Base-by-base conservation (phyloP, 1,140 invertebrate genomes). In the Prorops nasuta region DNA sequence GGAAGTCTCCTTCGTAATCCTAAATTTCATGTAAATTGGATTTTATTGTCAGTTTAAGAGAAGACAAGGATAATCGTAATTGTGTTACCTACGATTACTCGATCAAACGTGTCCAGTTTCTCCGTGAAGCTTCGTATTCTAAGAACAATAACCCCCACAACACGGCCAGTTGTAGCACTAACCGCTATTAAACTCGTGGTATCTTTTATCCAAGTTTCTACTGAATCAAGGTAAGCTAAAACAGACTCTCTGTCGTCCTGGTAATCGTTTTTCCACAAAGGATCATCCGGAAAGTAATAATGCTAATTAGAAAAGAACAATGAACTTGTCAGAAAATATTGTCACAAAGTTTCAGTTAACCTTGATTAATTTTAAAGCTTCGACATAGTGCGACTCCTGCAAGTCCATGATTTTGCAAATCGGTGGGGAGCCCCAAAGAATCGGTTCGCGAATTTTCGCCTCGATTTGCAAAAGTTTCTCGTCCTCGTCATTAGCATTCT, bases 181-280 rank as follows among this genome's bases (percentile, higher is more conserved):
- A 84, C 64, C 1, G 81, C 83, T 1, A 82, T 74, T 22, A 86
- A 70, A 2, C 84, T 85, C 49, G 79, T 79, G n/a, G 80, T 81
- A 41, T 86, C 84, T 44, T 81, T 82, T 69, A 86, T 78, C 78
- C 81, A 82, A 14, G 77, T 77, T 35, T 70, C 61, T 0, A 79
- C 67, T 17, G 80, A 68, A 38, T 81, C 67, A 1, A 81, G 36
- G 55, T 81, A 85, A 21, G 72, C 74, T 15, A 80, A 72, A 0
- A 79, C 62, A 0, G 81, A 84, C 35, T 76, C 71, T 34, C 61
- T 49, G 51, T 86, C 82, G 1, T 79, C 64, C 0, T 58, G 28
- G 37, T 86, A 4, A 58, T 49, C 6, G 76, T 66, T n/a, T 41
- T 60, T 66, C 44, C 75, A 79, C 54, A 81, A 63, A 0, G 79